These are phyloP conservation scores for Myiagra hebetior DNA, from an alignment of 2,113 vertebrate genomes.

Conservation along the genomic window DNA sequence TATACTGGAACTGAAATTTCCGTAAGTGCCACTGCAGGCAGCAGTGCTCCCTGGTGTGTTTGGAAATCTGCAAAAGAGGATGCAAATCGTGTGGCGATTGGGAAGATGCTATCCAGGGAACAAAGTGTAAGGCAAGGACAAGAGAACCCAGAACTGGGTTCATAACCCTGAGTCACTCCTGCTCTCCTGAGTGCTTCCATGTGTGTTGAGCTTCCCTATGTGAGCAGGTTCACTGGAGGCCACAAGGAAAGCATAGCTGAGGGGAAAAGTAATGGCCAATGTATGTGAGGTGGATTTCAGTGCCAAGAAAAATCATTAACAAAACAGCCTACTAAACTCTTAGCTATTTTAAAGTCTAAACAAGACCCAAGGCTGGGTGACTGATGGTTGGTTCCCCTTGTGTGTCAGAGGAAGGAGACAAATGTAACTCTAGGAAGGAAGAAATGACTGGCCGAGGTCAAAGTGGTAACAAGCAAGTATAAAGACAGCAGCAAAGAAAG, in stretches of 20 bases:
- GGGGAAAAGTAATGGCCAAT: not conserved
- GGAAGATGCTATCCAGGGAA: not conserved
- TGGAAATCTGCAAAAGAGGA: not conserved
- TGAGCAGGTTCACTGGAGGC: not conserved
- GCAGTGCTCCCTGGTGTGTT: not conserved
- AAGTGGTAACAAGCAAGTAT: not conserved
- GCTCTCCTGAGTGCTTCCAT: not conserved
- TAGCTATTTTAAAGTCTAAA: not conserved
- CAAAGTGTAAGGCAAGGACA: not conserved
- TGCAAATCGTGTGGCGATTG: accelerated
- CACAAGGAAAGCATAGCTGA: not conserved
- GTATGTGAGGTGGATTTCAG: not conserved
- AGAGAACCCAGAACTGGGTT: not conserved
- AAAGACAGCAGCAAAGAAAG: not conserved
- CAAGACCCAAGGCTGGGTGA: not conserved
- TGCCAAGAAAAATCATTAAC: not conserved
- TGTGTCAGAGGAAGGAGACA: not conserved
- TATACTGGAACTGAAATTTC: not conserved
- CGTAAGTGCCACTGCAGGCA: not conserved
- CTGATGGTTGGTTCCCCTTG: not conserved
- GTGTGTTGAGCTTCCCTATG: not conserved
- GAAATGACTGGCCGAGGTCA: not conserved
- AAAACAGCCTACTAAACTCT: not conserved
- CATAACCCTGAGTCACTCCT: not conserved
- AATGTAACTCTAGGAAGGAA: not conserved